Base-by-base conservation (phyloP, 2,888 invertebrate species). In the Cephus runcator region DNA sequence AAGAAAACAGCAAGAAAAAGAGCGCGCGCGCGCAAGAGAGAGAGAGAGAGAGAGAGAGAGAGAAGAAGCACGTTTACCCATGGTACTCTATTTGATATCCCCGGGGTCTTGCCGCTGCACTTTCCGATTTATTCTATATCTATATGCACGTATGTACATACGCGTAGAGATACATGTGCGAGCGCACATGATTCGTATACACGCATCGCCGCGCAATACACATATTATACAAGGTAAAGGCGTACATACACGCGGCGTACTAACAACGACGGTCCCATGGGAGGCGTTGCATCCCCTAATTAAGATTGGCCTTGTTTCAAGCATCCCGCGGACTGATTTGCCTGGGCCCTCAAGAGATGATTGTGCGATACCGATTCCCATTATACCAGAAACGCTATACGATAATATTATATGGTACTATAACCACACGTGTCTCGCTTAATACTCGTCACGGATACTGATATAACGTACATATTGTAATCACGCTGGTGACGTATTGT, bases 81-180 rank as follows among this genome's bases (percentile, higher is more conserved):
- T 34, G 82, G 87, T 88, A 89, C 89, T 90, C 89, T 88, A 88
- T 83, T 90, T 90, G 88, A 90, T 90, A 90, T 90, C 89, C 90
- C 89, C 79, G 75, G 89, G 87, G 90, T 81, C 75, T 81, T 80
- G 82, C 79, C 78, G 80, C 81, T 85, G 80, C 84, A 83, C 81
- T 83, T 86, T 86, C 80, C 80, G 83, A 84, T 82, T 84, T 85
- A 80, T 79, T 78, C 80, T 76, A 75, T 78, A 35, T 73, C 76
- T 79, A 35, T 80, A 71, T 73, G 34, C n/a, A 69, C 40, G 40
- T 23, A 76, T 69, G 34, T 73, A 73, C 56, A 77, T 76, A 77
- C 82, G 73, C 75, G 31, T 69, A 75, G 30, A 30, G 30, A 75
- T 73, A 12, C 34, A 76, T 74, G 76, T 73, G 40, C 15, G 15